Percentiles rank a stretch among this genome's conserved stretches.
Evolutionary conservation across 2,888 invertebrate genomes (phyloP).

Genomic region (Diloba caeruleocephala): DNA sequence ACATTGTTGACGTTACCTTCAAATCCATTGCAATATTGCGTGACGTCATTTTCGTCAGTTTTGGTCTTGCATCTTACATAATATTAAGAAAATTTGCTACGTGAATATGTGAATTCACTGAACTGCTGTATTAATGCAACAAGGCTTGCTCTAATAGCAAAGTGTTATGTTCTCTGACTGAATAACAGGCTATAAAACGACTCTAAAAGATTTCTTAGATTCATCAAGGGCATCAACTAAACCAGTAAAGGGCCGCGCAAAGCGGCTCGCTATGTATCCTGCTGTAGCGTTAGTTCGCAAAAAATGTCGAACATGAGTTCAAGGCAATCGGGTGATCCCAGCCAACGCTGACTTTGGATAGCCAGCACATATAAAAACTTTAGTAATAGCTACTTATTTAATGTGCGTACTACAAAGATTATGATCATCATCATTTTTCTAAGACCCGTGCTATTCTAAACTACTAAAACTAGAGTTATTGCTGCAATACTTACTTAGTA

Average conservation of each 20-base stretch:
- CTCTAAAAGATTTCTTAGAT: constrained; percentile 59
- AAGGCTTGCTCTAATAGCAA: constrained; percentile 21
- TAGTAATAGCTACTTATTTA: constrained; percentile 26
- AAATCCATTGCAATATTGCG: constrained; percentile 17
- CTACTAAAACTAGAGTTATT: too few relatives aligned
- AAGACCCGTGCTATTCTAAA: too few relatives aligned
- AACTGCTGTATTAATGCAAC: constrained; percentile 17
- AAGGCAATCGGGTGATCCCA: constrained; percentile 84
- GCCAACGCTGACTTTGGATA: constrained; percentile 39
- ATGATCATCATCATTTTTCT: too few relatives aligned
- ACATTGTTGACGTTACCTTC: constrained; percentile 27
- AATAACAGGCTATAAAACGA: constrained; percentile 52
- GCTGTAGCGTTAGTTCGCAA: constrained; percentile 78
- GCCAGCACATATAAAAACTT: constrained; percentile 54
- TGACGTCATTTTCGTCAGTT: constrained; percentile 11
- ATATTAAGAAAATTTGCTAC: constrained; percentile 3
- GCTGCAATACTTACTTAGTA: too few relatives aligned
- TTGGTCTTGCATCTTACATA: constrained; percentile 26
- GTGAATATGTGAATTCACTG: not conserved
- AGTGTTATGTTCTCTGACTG: constrained; percentile 32
- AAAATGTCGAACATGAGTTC: constrained; percentile 86
- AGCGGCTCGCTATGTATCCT: constrained; percentile 75
- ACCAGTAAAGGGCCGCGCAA: constrained; percentile 71
- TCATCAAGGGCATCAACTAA: constrained; percentile 80
- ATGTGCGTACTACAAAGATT: too few relatives aligned